These are phyloP conservation scores for Drosophila subquinaria DNA, from an alignment of 2,888 invertebrate species.

Conservation along the genomic window DNA sequence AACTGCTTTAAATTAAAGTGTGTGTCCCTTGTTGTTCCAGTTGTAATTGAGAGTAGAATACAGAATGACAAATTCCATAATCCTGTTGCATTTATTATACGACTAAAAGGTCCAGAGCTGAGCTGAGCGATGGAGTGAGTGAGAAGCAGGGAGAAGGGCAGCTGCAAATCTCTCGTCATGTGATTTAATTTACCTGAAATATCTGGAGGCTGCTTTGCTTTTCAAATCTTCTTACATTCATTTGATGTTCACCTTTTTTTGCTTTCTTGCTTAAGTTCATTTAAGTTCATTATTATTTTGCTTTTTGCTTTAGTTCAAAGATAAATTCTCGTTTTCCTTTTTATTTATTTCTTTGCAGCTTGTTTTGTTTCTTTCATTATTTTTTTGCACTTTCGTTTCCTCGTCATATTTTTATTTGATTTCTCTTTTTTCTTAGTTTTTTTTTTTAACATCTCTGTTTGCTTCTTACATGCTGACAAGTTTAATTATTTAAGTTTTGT, in stretches of 20 bases:
- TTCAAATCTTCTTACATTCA: background rate
- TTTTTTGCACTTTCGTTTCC: background rate
- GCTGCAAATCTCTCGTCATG: background rate
- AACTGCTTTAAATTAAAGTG: background rate
- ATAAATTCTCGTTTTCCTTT: background rate
- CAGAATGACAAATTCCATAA: conserved; percentile 11
- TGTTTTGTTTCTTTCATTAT: background rate
- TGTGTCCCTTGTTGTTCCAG: background rate
- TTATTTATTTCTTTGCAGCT: background rate
- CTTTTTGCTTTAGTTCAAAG: background rate
- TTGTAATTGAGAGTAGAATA: conserved; percentile 8
- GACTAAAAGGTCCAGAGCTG: background rate
- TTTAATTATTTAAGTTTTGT: background rate
- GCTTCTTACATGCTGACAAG: background rate
- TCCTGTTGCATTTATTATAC: conserved; percentile 13
- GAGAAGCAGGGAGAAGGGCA: background rate
- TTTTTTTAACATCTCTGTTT: background rate
- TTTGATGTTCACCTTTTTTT: background rate
- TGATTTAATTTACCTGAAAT: conserved; percentile 4
- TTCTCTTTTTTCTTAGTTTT: background rate
- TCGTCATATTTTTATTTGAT: too few species aligned
- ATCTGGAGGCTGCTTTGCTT: background rate
- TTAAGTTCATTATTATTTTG: background rate
- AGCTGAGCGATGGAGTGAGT: background rate
- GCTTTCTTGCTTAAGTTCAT: background rate